Conservation (phyloP, 2,797 vertebrate genomes). For the Capromys pilorides region DNA sequence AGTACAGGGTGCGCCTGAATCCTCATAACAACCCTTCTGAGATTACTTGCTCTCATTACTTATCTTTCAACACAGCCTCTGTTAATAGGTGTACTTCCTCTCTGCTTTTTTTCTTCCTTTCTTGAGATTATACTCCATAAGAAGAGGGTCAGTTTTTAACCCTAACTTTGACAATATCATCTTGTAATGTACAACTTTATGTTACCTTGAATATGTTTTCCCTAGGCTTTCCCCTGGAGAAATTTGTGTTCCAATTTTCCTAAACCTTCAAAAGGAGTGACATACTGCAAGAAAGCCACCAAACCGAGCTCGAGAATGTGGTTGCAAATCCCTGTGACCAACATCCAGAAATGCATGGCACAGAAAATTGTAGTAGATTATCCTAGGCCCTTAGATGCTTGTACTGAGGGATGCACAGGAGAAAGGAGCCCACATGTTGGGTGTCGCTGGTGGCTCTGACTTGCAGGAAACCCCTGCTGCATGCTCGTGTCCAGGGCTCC, state of each 20-base stretch:
- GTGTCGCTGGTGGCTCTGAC: background rate
- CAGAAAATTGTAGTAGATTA: background rate
- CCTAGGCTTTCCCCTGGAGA: slow-evolving; percentile 43
- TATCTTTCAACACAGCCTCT: background rate
- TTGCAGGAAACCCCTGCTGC: background rate
- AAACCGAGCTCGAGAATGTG: background rate
- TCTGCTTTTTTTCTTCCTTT: background rate
- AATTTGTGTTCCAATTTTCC: slow-evolving; percentile 15
- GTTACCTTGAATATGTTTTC: slow-evolving; percentile 30
- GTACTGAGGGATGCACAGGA: background rate
- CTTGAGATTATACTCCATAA: background rate
- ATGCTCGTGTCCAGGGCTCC: background rate
- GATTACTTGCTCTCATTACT: background rate
- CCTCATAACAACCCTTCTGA: background rate
- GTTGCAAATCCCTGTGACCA: background rate
- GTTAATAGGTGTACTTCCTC: background rate
- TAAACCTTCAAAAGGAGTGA: slow-evolving; percentile 17
- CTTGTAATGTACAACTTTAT: background rate
- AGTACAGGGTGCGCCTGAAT: background rate
- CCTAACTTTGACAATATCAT: slow-evolving; percentile 44
- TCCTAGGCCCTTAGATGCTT: background rate
- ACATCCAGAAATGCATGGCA: background rate
- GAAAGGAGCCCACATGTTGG: background rate
- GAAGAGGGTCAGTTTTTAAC: background rate
- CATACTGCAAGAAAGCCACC: background rate